Evolutionary conservation across 2,797 vertebrate genomes (phyloP), one percentile per base, ranked within the genome.

Genomic region (Lutjanus argentimaculatus): DNA sequence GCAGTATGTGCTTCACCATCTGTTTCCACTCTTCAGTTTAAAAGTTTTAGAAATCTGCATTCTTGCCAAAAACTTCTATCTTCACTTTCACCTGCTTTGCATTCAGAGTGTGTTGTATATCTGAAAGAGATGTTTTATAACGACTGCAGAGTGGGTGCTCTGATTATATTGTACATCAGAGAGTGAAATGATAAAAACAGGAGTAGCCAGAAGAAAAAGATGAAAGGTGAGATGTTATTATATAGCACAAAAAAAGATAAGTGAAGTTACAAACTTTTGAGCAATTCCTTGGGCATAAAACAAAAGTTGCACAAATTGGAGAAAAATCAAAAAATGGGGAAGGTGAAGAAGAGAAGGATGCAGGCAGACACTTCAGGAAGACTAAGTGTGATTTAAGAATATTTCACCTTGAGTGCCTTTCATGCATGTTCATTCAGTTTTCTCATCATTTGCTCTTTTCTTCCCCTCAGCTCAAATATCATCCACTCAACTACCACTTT

Each of bases 121-220:
- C 7, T 22, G 14, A 53, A 14, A 43, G 7, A 49, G 36, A 72
- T 36, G 21, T 30, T 43, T 22, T 12, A 16, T 17, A 4, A 4
- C 9, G 7, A 30, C 42, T 61, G 63, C 89, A 96, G 95, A 88
- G 93, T 96, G 83, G 96, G 95, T 2, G 6, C 49, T 30, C 30
- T 72, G 53, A 75, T 71, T 71, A 51, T 10, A 13, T 21, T 49
- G 14, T 15, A 25, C 49, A 62, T 15, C 17, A 42, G n/a, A 25
- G 17, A 56, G 52, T 30, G 69, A 56, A 71, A 52, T n/a, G 17
- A 30, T 7, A 43, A 36, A 42, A 46, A 14, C 12, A 15, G 1
- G n/a, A 66, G 51, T 12, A n/a, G 67, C 10, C 55, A 58, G 5
- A 22, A 14, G 52, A 49, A 58, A 55, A 68, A 22, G 6, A 11